Conservation (phyloP, 1,140 invertebrate genomes). For the Drosophila pachea region DNA sequence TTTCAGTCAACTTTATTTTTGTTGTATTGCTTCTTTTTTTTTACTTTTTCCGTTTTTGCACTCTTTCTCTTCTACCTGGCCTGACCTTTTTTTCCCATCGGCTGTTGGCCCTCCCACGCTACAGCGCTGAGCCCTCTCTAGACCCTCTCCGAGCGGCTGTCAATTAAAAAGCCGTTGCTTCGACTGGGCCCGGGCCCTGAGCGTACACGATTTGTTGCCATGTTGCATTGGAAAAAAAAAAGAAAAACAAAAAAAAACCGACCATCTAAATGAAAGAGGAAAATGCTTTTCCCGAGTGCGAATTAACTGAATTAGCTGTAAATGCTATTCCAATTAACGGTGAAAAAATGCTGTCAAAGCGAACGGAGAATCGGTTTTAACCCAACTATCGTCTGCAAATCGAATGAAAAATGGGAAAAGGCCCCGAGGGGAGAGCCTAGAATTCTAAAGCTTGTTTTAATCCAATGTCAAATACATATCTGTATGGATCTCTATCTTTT, state of each 20-base stretch:
- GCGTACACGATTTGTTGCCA: conserved; percentile 66
- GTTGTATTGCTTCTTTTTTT: conserved; percentile 1
- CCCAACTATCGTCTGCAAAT: conserved; percentile 18
- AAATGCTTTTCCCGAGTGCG: conserved; percentile 54
- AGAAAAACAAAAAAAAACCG: conserved; percentile 11
- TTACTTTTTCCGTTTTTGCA: background rate
- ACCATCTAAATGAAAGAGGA: conserved; percentile 24
- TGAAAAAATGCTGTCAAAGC: conserved; percentile 32
- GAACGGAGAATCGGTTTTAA: conserved; percentile 1
- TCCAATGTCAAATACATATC: too few species aligned
- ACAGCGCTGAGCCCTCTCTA: conserved; percentile 11
- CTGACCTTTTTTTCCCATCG: conserved; percentile 56
- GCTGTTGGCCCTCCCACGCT: conserved; percentile 58
- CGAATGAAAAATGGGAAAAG: background rate
- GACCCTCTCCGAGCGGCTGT: conserved; percentile 36
- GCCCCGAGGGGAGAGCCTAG: too few species aligned
- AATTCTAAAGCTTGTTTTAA: too few species aligned
- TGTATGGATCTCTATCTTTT: too few species aligned
- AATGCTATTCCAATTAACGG: conserved; percentile 59
- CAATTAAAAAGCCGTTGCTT: conserved; percentile 63
- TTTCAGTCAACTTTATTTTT: conserved; percentile 11
- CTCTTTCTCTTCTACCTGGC: conserved; percentile 39
- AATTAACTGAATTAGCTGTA: conserved; percentile 70
- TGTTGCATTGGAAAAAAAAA: conserved; percentile 30
- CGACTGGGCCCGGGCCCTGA: conserved; percentile 54